Conservation (phyloP, 2,113 vertebrate species). For the Saguinus imperator region DNA sequence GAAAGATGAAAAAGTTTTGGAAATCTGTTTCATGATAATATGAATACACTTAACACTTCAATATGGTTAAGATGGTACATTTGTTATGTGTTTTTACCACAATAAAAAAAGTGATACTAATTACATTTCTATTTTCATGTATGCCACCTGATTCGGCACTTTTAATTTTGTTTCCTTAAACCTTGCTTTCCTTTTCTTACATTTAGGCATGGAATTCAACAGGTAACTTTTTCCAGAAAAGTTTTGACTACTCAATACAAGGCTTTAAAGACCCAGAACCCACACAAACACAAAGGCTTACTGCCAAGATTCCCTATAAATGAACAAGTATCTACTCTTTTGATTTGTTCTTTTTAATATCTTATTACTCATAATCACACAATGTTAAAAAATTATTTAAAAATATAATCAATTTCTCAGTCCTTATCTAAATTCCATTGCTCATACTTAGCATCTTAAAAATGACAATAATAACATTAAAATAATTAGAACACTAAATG, state of each 20-base stretch:
- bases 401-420: slow-evolving; percentile 36
- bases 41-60: neutral
- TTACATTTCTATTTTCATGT: slow-evolving; percentile 6
- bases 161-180: neutral
- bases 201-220: neutral
- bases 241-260: neutral
- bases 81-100: neutral
- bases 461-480: slow-evolving; percentile 28
- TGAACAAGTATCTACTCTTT: neutral
- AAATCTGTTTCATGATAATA: neutral
- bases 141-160: neutral
- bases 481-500: slow-evolving; percentile 9
- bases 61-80: neutral
- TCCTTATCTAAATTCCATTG: slow-evolving; percentile 33
- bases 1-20: neutral
- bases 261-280: neutral
- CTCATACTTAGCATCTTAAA: slow-evolving; percentile 7
- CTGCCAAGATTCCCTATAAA: slow-evolving; percentile 41
- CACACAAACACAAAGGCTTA: neutral
- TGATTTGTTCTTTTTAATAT: slow-evolving; percentile 12
- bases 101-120: neutral
- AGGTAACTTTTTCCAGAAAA: slow-evolving; percentile 10
- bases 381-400: slow-evolving; percentile 6
- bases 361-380: neutral
- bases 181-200: neutral